A percentile compares a stretch with the other conserved stretches of the same genome.
Evolutionary conservation across 2,797 vertebrate genomes (phyloP).

Genomic region (Mustela erminea): DNA sequence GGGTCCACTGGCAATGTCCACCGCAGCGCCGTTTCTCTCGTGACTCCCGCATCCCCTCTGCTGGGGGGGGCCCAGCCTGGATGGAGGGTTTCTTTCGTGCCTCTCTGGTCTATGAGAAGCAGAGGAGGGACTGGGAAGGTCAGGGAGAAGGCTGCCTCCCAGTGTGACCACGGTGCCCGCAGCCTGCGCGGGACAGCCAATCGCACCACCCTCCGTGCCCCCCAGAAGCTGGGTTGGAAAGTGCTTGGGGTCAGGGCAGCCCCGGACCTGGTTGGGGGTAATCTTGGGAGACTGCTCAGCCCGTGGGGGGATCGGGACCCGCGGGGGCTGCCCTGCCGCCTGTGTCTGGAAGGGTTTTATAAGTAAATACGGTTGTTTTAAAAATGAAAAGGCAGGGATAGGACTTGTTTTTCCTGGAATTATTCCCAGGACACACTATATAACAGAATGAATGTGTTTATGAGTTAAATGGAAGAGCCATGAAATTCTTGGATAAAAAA

Average conservation of each 20-base stretch:
- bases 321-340: constrained; percentile 30
- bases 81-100: background rate
- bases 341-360: constrained; percentile 65
- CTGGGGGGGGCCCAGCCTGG: background rate
- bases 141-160: background rate
- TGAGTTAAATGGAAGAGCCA: constrained; percentile 50
- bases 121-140: background rate
- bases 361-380: constrained; percentile 74
- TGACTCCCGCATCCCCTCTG: background rate
- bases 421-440: constrained; percentile 35
- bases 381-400: background rate
- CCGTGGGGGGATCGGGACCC: constrained; percentile 54
- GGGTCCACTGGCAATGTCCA: accelerated
- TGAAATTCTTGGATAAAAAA: constrained; percentile 23
- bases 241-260: background rate
- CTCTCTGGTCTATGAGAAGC: background rate
- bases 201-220: background rate
- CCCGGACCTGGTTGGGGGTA: background rate
- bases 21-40: accelerated
- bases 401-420: constrained; percentile 57
- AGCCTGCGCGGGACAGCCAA: background rate
- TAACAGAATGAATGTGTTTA: background rate
- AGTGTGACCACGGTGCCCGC: background rate
- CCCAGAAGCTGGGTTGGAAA: constrained; percentile 44
- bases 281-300: constrained; percentile 33